Percentiles rank a stretch among this genome's conserved stretches.
These are phyloP conservation scores for Nephrocerus scutellatus DNA, from an alignment of 2,888 invertebrate species.

Conservation along the genomic window DNA sequence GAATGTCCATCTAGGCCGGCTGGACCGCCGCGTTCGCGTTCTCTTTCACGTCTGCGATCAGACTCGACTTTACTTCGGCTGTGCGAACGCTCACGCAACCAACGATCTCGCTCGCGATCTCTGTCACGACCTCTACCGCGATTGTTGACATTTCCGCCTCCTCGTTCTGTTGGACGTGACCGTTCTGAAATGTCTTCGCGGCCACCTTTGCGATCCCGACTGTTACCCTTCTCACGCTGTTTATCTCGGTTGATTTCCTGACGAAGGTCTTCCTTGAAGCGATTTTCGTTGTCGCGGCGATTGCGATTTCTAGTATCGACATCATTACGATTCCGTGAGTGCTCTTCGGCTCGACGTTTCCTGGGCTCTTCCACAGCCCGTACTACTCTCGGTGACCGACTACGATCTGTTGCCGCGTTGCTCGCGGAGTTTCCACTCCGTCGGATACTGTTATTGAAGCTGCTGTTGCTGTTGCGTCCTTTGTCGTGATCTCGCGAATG, in stretches of 20 bases:
- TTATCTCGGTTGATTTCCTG: slow-evolving; percentile 49
- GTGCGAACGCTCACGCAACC: slow-evolving; percentile 41
- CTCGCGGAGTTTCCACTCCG: slow-evolving; percentile 5
- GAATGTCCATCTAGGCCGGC: slow-evolving; percentile 40
- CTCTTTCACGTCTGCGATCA: slow-evolving; percentile 38
- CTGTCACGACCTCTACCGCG: slow-evolving; percentile 42
- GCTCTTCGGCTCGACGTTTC: slow-evolving; percentile 23
- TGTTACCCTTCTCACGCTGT: slow-evolving; percentile 47
- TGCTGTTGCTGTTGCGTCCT: slow-evolving; percentile 22
- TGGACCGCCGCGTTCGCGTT: slow-evolving; percentile 38
- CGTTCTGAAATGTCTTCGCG: slow-evolving; percentile 35
- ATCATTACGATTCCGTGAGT: slow-evolving; percentile 26
- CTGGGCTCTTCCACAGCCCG: slow-evolving; percentile 11
- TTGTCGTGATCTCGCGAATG: slow-evolving; percentile 9
- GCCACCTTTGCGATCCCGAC: slow-evolving; percentile 43
- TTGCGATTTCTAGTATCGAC: slow-evolving; percentile 24
- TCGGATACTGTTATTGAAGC: slow-evolving; percentile 8
- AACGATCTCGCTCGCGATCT: slow-evolving; percentile 35
- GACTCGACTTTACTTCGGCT: slow-evolving; percentile 46
- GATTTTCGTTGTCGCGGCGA: slow-evolving; percentile 48
- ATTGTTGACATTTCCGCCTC: slow-evolving; percentile 21
- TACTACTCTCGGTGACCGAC: slow-evolving; percentile 23
- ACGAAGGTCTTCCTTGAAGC: slow-evolving; percentile 45
- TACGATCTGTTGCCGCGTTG: slow-evolving; percentile 13
- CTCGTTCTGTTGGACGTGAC: slow-evolving; percentile 34